A percentile compares a stretch with the other conserved stretches of the same genome.
Conservation (phyloP, 2,888 invertebrate genomes). For the Polymixis flavicincta region DNA sequence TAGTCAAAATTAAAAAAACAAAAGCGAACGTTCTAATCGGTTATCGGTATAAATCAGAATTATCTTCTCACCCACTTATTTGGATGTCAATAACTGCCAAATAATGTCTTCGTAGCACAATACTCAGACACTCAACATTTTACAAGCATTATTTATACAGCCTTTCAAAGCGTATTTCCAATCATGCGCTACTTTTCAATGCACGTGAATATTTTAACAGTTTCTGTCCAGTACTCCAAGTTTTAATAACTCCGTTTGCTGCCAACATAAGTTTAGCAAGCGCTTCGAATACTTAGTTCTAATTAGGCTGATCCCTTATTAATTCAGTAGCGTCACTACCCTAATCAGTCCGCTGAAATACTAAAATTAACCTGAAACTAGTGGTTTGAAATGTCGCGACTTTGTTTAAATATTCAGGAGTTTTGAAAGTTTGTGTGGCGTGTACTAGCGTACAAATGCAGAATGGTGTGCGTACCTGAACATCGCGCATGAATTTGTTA, state of each 20-base stretch:
- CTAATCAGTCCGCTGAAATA: constrained; percentile 18
- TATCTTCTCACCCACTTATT: background rate
- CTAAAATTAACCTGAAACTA: constrained; percentile 44
- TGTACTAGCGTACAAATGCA: background rate
- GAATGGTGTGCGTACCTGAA: constrained; percentile 90
- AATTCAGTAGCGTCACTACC: constrained; percentile 27
- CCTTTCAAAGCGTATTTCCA: background rate
- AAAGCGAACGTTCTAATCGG: background rate
- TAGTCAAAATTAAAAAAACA: background rate
- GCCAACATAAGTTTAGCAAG: constrained; percentile 22
- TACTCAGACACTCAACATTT: constrained; percentile 3
- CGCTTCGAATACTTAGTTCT: constrained; percentile 17
- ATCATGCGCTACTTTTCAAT: constrained; percentile 1
- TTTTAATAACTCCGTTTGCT: constrained; percentile 26
- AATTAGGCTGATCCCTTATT: constrained; percentile 32
- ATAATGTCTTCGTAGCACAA: constrained; percentile 2
- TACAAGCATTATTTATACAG: constrained; percentile 15
- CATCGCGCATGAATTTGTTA: constrained; percentile 96
- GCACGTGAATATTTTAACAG: constrained; percentile 39
- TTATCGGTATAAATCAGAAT: background rate
- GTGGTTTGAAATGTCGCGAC: constrained; percentile 47
- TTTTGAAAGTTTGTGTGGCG: constrained; percentile 37
- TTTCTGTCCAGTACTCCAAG: constrained; percentile 14
- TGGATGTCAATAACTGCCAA: background rate
- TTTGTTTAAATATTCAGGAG: constrained; percentile 47